Conservation (phyloP, 2,113 vertebrate genomes). For the Amphiprion percula region DNA sequence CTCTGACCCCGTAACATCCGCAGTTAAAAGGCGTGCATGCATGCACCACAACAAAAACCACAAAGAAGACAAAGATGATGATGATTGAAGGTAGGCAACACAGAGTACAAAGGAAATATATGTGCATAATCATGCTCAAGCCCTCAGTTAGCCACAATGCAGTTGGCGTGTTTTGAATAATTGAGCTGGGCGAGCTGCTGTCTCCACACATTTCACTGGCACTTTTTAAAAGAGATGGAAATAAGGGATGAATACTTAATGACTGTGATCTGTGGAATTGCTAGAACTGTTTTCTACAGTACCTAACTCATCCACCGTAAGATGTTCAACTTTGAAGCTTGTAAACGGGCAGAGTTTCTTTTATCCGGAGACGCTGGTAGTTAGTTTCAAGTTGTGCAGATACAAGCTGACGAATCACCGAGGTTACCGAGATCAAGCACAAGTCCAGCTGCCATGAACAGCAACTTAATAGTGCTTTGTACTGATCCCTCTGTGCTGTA, state of each 20-base stretch:
- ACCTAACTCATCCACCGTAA: conserved; percentile 17
- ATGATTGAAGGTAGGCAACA: conserved; percentile 41
- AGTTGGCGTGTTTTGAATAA: conserved; percentile 72
- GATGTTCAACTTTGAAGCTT: conserved; percentile 47
- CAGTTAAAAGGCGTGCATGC: conserved; percentile 16
- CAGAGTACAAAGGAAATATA: conserved; percentile 69
- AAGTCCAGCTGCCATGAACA: conserved; percentile 8
- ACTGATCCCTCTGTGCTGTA: neutral
- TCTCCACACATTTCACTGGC: conserved; percentile 63
- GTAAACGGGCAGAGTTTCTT: conserved; percentile 21
- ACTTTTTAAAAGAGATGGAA: conserved; percentile 72
- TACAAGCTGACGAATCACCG: neutral
- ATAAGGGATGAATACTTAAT: conserved; percentile 75
- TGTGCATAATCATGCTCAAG: conserved; percentile 72
- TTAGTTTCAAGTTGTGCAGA: conserved; percentile 10
- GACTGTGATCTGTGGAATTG: conserved; percentile 64
- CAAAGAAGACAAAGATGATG: conserved; percentile 21
- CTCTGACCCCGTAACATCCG: conserved; percentile 1
- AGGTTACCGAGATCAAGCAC: conserved; percentile 13
- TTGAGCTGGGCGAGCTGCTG: conserved; percentile 64
- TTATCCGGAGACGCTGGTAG: conserved; percentile 20
- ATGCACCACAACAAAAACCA: neutral
- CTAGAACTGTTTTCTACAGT: conserved; percentile 54
- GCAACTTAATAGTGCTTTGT: neutral
- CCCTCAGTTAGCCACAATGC: conserved; percentile 63